Conservation (phyloP, 2,797 vertebrate genomes). For the Oceanodroma leucorhoa region DNA sequence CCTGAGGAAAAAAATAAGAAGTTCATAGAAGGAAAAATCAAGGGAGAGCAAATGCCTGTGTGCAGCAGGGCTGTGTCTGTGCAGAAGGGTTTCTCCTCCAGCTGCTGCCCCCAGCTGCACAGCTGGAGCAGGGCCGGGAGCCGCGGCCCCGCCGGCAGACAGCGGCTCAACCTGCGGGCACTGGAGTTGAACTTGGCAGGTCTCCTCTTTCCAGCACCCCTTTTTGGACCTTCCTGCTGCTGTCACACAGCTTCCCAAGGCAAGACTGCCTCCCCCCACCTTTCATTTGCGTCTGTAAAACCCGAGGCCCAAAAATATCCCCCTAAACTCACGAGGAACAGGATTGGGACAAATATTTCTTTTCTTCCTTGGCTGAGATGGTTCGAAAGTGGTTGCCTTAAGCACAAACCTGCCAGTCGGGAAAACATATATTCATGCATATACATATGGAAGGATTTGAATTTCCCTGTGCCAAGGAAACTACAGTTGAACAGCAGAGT, state of each 20-base stretch:
- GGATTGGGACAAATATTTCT: background rate
- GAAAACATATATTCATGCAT: background rate
- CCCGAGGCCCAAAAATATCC: background rate
- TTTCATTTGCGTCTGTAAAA: background rate
- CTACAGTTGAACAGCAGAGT: background rate
- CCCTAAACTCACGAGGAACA: background rate
- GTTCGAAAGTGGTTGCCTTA: background rate
- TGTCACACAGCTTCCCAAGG: background rate
- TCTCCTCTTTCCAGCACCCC: background rate
- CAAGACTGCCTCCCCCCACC: background rate
- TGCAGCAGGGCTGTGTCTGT: background rate
- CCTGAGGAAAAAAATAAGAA: background rate
- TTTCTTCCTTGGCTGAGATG: background rate
- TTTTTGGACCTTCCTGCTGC: background rate
- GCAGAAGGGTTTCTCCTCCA: background rate
- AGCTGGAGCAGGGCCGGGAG: background rate
- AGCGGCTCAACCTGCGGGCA: background rate
- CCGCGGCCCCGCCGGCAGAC: rapidly evolving
- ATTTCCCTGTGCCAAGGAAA: background rate
- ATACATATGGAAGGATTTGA: background rate
- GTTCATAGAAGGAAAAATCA: background rate
- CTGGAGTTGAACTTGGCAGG: background rate
- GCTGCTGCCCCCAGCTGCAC: background rate
- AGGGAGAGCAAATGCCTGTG: background rate
- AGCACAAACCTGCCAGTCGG: background rate